Conservation (phyloP, 2,797 vertebrate species). For the Etheostoma perlongum region DNA sequence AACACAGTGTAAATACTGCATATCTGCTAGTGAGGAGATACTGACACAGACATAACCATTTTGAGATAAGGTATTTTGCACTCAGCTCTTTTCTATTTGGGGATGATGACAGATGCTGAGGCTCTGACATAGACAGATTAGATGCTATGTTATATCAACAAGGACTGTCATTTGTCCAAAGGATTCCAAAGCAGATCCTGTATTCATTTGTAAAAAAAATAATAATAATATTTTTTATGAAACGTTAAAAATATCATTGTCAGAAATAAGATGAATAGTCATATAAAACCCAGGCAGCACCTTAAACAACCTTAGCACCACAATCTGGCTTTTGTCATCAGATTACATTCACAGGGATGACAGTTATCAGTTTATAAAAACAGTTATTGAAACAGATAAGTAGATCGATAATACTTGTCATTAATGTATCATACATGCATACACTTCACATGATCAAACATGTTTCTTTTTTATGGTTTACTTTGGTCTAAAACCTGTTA, state of each 20-base stretch:
- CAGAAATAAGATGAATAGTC: neutral
- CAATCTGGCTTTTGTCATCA: neutral
- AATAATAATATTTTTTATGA: neutral
- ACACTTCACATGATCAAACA: neutral
- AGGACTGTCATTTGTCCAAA: slow-evolving; percentile 4
- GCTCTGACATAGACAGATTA: slow-evolving; percentile 14
- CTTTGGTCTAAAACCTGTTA: neutral
- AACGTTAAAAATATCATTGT: neutral
- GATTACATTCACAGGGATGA: neutral
- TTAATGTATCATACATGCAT: neutral
- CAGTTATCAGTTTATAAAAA: neutral
- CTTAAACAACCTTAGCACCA: neutral
- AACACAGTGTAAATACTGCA: slow-evolving; percentile 16
- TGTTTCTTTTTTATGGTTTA: slow-evolving; percentile 2
- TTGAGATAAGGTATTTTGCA: slow-evolving; percentile 36
- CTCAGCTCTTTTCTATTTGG: slow-evolving; percentile 32
- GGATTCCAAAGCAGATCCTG: neutral
- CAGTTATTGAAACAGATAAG: neutral
- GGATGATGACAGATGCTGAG: slow-evolving; percentile 20
- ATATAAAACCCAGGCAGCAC: neutral
- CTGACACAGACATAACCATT: slow-evolving; percentile 19
- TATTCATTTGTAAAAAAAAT: neutral
- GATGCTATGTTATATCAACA: neutral
- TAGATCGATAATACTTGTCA: neutral
- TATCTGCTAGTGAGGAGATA: slow-evolving; percentile 20